A percentile compares a stretch with the other conserved stretches of the same genome.
These are phyloP conservation scores for Branchinecta lindahli DNA, from an alignment of 1,140 invertebrate species.

Conservation along the genomic window DNA sequence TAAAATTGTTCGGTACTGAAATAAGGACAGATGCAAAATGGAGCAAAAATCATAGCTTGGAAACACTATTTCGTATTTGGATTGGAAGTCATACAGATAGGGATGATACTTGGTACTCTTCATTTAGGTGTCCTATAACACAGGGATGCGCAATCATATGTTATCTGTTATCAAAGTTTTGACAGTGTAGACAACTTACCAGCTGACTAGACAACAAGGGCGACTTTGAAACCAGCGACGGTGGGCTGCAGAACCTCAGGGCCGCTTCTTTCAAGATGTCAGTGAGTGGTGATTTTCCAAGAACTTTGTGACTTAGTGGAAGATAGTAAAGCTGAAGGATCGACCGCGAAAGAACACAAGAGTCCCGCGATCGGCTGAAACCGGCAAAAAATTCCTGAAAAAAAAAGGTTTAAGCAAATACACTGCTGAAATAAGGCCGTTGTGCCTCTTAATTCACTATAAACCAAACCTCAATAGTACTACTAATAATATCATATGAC, in stretches of 20 bases:
- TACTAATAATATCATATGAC: not conserved
- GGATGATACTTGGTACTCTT: too few relatives aligned
- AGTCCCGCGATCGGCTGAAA: slow-evolving; percentile 55
- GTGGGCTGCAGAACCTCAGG: slow-evolving; percentile 70
- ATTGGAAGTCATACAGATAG: too few relatives aligned
- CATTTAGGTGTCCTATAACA: too few relatives aligned
- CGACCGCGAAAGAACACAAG: slow-evolving; percentile 81
- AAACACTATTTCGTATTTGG: too few relatives aligned
- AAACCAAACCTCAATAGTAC: too few relatives aligned
- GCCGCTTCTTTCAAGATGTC: slow-evolving; percentile 73
- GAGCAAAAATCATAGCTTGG: too few relatives aligned
- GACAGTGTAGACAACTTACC: slow-evolving; percentile 27
- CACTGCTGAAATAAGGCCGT: not conserved
- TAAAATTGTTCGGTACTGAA: too few relatives aligned
- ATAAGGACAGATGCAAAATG: too few relatives aligned
- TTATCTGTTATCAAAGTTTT: too few relatives aligned
- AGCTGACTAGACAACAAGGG: slow-evolving; percentile 44
- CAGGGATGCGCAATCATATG: too few relatives aligned
- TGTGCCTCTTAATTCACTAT: too few relatives aligned
- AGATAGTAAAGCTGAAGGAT: slow-evolving; percentile 69
- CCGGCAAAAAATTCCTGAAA: slow-evolving; percentile 82
- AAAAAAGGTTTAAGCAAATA: slow-evolving; percentile 21
- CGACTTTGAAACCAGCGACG: slow-evolving; percentile 53
- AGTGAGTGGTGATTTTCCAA: slow-evolving; percentile 41
- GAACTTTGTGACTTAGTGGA: slow-evolving; percentile 35